Evolutionary conservation across 2,113 vertebrate genomes (phyloP).

Genomic region (Noturus placidus): DNA sequence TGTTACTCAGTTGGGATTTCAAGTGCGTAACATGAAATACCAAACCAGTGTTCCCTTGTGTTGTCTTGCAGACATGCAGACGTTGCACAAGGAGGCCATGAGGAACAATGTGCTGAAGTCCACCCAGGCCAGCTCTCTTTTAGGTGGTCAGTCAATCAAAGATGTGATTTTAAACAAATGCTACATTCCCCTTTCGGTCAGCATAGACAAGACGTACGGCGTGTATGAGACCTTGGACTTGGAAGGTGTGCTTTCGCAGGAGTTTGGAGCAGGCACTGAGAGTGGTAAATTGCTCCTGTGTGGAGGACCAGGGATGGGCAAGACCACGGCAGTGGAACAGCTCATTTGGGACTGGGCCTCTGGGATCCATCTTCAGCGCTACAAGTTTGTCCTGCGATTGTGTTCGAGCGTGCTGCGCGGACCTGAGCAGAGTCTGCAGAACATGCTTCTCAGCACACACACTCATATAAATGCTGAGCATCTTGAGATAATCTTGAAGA

Average conservation of each 20-base stretch:
- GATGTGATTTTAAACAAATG: slow-evolving; percentile 53
- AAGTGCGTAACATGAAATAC: not conserved
- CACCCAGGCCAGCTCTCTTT: slow-evolving; percentile 39
- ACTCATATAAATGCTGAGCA: slow-evolving; percentile 44
- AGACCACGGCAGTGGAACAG: slow-evolving; percentile 70
- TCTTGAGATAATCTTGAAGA: slow-evolving; percentile 43
- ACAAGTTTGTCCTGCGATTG: slow-evolving; percentile 65
- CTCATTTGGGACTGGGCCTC: slow-evolving; percentile 66
- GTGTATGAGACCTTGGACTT: not conserved
- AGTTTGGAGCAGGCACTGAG: slow-evolving; percentile 39
- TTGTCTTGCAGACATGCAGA: slow-evolving; percentile 45
- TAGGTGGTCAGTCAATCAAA: slow-evolving; percentile 59
- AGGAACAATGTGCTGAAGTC: slow-evolving; percentile 44
- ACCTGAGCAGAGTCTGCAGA: slow-evolving; percentile 56
- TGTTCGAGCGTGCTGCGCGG: slow-evolving; percentile 54
- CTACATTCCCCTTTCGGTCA: slow-evolving; percentile 53
- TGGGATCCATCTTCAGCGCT: slow-evolving; percentile 58
- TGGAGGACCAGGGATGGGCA: slow-evolving; percentile 72
- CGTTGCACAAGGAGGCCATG: slow-evolving; percentile 59
- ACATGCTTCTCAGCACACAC: slow-evolving; percentile 54
- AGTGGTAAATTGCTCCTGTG: slow-evolving; percentile 53
- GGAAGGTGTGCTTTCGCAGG: slow-evolving; percentile 42
- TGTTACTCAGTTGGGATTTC: not conserved
- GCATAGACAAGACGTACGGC: not conserved
- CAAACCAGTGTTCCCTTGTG: not conserved